Evolutionary conservation across 2,797 vertebrate species (phyloP).

Genomic region (Pangasius krempfi): DNA sequence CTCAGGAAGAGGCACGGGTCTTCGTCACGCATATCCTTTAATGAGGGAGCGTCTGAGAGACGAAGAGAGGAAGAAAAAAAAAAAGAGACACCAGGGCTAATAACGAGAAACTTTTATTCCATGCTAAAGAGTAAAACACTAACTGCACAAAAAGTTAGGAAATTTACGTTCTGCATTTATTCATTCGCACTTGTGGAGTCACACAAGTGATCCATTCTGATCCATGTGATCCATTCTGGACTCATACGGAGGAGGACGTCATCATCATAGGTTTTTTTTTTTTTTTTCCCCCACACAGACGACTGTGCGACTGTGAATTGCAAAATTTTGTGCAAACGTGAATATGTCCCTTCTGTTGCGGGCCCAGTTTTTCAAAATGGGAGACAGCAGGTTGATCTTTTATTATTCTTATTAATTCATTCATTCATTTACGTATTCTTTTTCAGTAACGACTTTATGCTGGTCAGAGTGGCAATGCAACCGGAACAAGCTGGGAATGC

Average conservation of each 20-base stretch:
- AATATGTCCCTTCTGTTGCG: not conserved
- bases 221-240: not conserved
- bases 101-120: not conserved
- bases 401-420: not conserved
- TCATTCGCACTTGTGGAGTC: not conserved
- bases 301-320: not conserved
- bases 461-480: no score
- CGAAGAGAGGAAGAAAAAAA: not conserved
- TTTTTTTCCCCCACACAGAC: not conserved
- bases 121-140: not conserved
- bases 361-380: no score
- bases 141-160: not conserved
- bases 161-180: not conserved
- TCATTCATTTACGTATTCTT: not conserved
- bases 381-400: no score
- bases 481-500: no score
- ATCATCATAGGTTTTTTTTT: not conserved
- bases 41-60: slow-evolving; percentile 81
- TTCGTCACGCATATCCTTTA: slow-evolving; percentile 71
- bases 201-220: no score
- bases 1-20: slow-evolving; percentile 80
- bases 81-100: not conserved
- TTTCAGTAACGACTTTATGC: not conserved
- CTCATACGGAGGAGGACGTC: not conserved
- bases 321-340: not conserved